These are phyloP conservation scores for Notolepis coatsorum DNA, from an alignment of 2,797 vertebrate species.

Conservation along the genomic window DNA sequence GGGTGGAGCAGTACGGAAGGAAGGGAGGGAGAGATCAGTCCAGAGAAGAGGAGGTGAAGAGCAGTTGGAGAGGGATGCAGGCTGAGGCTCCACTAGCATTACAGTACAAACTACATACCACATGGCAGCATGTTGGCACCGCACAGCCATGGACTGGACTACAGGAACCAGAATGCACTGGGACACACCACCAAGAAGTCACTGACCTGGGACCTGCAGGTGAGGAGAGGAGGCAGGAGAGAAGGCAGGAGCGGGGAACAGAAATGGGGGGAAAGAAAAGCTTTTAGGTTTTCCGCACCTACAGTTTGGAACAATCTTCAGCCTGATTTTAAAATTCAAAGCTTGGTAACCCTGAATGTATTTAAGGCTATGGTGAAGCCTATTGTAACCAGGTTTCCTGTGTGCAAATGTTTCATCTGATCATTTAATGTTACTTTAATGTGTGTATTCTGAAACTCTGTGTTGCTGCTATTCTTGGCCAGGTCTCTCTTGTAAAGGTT, in stretches of 20 bases:
- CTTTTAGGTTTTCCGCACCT: no score
- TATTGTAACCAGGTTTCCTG: no score
- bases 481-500: no score
- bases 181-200: conserved; percentile 44
- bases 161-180: conserved; percentile 71
- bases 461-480: no score
- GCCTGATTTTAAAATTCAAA: no score
- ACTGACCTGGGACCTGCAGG: conserved; percentile 67
- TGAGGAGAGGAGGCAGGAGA: conserved; percentile 8
- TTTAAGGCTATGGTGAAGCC: no score
- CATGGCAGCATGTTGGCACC: conserved; percentile 65
- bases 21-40: conserved; percentile 20
- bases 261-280: no score
- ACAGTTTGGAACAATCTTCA: no score
- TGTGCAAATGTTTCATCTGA: no score
- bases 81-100: conserved; percentile 29
- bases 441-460: no score
- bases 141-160: conserved; percentile 55
- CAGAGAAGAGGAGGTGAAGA: conserved; percentile 26
- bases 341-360: no score
- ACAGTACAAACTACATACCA: conserved; percentile 15
- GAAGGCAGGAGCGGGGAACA: background rate
- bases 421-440: no score
- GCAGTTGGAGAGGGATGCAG: conserved; percentile 14
- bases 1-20: background rate